These are phyloP conservation scores for Agrochola macilenta DNA, from an alignment of 2,888 invertebrate species.

Conservation along the genomic window DNA sequence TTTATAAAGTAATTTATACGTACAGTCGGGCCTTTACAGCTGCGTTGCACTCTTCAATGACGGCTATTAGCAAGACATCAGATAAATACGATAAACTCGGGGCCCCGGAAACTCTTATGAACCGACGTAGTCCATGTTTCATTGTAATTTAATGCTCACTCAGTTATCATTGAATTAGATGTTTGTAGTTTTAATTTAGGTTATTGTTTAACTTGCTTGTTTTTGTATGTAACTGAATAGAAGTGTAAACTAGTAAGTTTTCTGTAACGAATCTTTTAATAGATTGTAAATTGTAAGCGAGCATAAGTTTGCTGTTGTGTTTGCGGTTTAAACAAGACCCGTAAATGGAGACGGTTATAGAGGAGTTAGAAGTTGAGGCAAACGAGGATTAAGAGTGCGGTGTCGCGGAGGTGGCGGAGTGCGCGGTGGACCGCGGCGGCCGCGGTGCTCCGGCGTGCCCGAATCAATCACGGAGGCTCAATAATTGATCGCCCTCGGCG, in stretches of 20 bases:
- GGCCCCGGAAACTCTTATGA: constrained; percentile 80
- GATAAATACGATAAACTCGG: constrained; percentile 82
- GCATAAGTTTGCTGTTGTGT: constrained; percentile 38
- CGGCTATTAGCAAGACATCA: constrained; percentile 87
- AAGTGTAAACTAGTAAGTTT: constrained; percentile 29
- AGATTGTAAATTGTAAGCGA: constrained; percentile 14
- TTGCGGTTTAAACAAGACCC: constrained; percentile 47
- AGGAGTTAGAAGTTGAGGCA: constrained; percentile 64
- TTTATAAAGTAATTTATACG: constrained; percentile 87
- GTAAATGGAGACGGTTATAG: constrained; percentile 62
- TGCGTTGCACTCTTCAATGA: constrained; percentile 85
- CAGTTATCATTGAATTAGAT: constrained; percentile 60
- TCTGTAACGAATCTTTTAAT: constrained; percentile 24
- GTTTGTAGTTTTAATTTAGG: constrained; percentile 50
- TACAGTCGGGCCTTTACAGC: constrained; percentile 81
- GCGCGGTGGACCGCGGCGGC: constrained; percentile 62
- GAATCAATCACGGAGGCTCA: constrained; percentile 87
- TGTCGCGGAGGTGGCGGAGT: constrained; percentile 62
- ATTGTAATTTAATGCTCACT: constrained; percentile 69
- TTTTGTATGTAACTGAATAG: constrained; percentile 16
- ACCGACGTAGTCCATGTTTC: constrained; percentile 68
- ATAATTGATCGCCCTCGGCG: constrained; percentile 85
- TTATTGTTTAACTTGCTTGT: constrained; percentile 8
- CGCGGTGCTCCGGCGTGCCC: constrained; percentile 69
- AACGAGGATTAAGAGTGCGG: constrained; percentile 73